phyloP scores from a whole-genome alignment of 2,113 vertebrate species.

The Zosterops hypoxanthus region DNA sequence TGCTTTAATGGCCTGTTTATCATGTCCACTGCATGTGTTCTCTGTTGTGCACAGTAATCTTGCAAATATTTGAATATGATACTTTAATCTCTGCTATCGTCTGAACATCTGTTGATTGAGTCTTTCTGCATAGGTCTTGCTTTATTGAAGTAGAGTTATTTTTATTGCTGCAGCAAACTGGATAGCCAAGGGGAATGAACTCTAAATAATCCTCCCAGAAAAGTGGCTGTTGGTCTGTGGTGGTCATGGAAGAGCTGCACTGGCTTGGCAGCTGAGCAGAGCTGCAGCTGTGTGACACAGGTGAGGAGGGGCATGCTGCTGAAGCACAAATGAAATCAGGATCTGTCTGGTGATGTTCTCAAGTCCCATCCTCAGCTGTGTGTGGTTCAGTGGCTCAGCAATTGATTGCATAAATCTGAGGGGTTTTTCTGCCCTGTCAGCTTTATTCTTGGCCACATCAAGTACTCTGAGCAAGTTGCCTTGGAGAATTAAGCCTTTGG shows the following conservation, averaged over 20 bases:
- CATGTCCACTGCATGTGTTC: rapidly evolving
- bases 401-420: constrained; percentile 8
- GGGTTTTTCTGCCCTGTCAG: constrained; percentile 2
- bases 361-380: not conserved
- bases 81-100: not conserved
- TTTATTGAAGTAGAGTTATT: not conserved
- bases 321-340: not conserved
- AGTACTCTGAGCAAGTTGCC: not conserved
- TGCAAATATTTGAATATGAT: not conserved
- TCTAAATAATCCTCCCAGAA: not conserved
- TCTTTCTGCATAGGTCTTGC: not conserved
- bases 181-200: not conserved
- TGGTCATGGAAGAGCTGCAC: not conserved
- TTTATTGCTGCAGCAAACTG: not conserved
- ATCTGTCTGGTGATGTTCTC: not conserved
- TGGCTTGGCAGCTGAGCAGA: not conserved
- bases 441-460: constrained; percentile 6
- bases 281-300: not conserved
- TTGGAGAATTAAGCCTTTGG: constrained; percentile 10
- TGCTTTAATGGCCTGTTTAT: not conserved
- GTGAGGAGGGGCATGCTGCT: not conserved
- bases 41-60: not conserved
- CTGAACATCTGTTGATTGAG: not conserved
- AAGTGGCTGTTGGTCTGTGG: no score
- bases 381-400: not conserved